Conservation (phyloP, 2,113 vertebrate species). For the Rallus limicola region DNA sequence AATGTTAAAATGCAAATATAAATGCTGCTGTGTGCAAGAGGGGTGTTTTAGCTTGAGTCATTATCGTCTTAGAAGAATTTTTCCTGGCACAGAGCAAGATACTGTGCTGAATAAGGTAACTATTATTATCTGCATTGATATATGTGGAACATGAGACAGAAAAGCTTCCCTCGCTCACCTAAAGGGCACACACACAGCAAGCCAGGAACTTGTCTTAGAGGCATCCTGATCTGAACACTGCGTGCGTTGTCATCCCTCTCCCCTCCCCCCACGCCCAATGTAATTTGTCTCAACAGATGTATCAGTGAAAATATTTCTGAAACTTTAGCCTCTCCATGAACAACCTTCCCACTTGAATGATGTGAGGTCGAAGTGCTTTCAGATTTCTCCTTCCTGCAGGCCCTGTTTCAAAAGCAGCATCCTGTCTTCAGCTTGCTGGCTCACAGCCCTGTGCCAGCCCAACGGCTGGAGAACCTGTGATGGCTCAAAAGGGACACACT, state of each 20-base stretch:
- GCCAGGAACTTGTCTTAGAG: not conserved
- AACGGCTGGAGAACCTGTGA: not conserved
- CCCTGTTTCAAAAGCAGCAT: not conserved
- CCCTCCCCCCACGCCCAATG: rapidly evolving
- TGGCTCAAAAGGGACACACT: not conserved
- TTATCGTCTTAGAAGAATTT: not conserved
- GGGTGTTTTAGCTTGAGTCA: not conserved
- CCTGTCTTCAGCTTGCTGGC: not conserved
- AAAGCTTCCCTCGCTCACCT: not conserved
- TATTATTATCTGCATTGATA: not conserved
- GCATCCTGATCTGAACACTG: not conserved
- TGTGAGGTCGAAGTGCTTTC: not conserved
- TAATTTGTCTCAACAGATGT: not conserved
- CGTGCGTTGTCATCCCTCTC: not conserved
- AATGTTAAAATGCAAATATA: not conserved
- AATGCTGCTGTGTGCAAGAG: not conserved
- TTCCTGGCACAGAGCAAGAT: not conserved
- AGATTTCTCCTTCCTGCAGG: not conserved
- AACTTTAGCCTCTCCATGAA: not conserved
- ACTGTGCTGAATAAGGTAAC: not conserved
- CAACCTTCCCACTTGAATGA: not conserved
- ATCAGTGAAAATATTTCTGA: not conserved
- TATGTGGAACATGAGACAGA: not conserved
- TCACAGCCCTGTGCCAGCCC: not conserved
- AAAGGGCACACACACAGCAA: not conserved